phyloP scores from a whole-genome alignment of 2,797 vertebrate species.

The Gadopsis bispinosus region DNA sequence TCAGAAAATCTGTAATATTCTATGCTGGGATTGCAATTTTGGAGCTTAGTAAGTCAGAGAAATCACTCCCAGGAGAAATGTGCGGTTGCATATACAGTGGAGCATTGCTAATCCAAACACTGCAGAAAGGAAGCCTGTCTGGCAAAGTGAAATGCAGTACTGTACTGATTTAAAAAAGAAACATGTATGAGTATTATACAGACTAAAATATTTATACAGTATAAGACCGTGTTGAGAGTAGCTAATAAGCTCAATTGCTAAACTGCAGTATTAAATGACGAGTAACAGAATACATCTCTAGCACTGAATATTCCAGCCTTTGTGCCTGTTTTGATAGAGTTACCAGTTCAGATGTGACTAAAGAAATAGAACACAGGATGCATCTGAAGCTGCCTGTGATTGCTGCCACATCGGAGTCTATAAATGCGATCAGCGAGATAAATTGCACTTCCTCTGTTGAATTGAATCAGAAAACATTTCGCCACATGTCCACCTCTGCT shows the following conservation, averaged over 20 bases:
- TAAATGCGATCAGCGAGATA: slow-evolving; percentile 21
- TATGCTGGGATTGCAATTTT: slow-evolving; percentile 52
- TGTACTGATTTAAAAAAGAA: slow-evolving; percentile 35
- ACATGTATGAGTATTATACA: slow-evolving; percentile 24
- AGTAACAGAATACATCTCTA: slow-evolving; percentile 11
- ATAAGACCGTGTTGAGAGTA: background rate
- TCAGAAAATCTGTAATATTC: slow-evolving; percentile 59
- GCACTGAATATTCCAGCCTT: background rate
- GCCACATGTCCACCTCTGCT: slow-evolving; percentile 10
- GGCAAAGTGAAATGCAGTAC: slow-evolving; percentile 35
- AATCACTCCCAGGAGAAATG: slow-evolving; percentile 65
- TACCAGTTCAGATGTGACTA: background rate
- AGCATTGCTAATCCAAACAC: slow-evolving; percentile 56
- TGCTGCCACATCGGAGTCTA: slow-evolving; percentile 1
- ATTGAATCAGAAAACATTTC: slow-evolving; percentile 24
- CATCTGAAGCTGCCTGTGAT: background rate
- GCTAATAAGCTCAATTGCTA: slow-evolving; percentile 15
- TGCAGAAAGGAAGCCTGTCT: slow-evolving; percentile 37
- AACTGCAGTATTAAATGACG: slow-evolving; percentile 5
- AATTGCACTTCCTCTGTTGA: background rate
- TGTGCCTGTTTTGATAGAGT: background rate
- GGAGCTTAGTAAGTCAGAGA: slow-evolving; percentile 63
- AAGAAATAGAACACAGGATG: background rate
- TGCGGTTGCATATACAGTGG: slow-evolving; percentile 48
- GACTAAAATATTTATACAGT: slow-evolving; percentile 20